These are phyloP conservation scores for Ctena decussata DNA, from an alignment of 2,888 invertebrate species.

Conservation along the genomic window DNA sequence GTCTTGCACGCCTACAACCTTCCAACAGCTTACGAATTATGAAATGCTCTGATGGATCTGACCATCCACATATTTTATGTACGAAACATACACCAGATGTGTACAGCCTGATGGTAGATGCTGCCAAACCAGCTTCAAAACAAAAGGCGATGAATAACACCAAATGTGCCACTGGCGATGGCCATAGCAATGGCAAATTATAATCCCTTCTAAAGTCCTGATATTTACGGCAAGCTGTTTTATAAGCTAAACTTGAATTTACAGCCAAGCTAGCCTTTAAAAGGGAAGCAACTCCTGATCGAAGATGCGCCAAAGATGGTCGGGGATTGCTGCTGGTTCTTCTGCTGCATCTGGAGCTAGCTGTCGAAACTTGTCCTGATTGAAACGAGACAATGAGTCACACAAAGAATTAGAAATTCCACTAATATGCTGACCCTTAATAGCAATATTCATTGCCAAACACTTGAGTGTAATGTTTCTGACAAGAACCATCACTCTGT, in stretches of 20 bases:
- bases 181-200: no score
- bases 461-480: conserved; percentile 32
- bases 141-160: no score
- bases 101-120: background rate
- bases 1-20: background rate
- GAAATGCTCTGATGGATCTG: background rate
- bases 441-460: conserved; percentile 18
- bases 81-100: background rate
- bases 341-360: conserved; percentile 23
- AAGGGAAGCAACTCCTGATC: background rate
- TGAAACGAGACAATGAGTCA: conserved; percentile 29
- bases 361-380: conserved; percentile 8
- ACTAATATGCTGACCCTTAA: conserved; percentile 33
- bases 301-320: conserved; percentile 11
- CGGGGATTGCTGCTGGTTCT: background rate
- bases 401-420: conserved; percentile 18
- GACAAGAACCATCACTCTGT: conserved; percentile 10
- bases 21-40: background rate
- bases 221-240: no score
- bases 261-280: background rate
- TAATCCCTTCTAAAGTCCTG: no score
- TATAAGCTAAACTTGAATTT: no score
- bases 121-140: background rate
- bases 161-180: no score
- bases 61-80: background rate